Evolutionary conservation across 1,140 invertebrate genomes (phyloP).

Genomic region (Aphelinus atriplicis): DNA sequence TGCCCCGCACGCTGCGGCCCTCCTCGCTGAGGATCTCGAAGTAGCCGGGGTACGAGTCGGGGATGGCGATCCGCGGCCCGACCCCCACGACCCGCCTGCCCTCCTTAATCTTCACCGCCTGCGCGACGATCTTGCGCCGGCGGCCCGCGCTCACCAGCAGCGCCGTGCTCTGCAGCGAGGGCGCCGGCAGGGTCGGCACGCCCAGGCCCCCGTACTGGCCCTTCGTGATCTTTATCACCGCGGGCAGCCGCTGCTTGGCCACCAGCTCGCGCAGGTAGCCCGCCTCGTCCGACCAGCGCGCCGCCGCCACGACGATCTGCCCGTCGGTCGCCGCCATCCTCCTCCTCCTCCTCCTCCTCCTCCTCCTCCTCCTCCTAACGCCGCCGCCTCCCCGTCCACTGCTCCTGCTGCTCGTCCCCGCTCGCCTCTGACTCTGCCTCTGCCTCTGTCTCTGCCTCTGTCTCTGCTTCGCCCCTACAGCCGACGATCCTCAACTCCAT

Average conservation of each 20-base stretch:
- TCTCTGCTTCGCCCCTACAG: conserved; percentile 46
- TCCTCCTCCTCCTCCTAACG: background rate
- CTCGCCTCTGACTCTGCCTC: conserved; percentile 26
- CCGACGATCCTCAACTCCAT: conserved; percentile 46
- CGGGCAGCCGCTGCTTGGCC: conserved; percentile 81
- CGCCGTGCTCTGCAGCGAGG: conserved; percentile 84
- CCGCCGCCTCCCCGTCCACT: conserved; percentile 26
- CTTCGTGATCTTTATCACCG: conserved; percentile 89
- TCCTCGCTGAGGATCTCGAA: conserved; percentile 95
- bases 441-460: conserved; percentile 32
- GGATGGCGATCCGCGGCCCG: conserved; percentile 86
- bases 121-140: conserved; percentile 85
- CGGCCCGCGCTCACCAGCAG: conserved; percentile 85
- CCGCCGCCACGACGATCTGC: conserved; percentile 84
- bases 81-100: conserved; percentile 78
- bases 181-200: conserved; percentile 84
- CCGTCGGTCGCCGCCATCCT: conserved; percentile 84
- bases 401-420: conserved; percentile 17
- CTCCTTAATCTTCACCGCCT: conserved; percentile 92
- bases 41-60: conserved; percentile 89
- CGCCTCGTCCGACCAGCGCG: conserved; percentile 84
- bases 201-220: conserved; percentile 91
- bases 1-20: conserved; percentile 86
- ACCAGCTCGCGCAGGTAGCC: conserved; percentile 83
- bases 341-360: conserved; percentile 48